Evolutionary conservation across 2,797 vertebrate genomes (phyloP).

Genomic region (Loris lydekkerianus): DNA sequence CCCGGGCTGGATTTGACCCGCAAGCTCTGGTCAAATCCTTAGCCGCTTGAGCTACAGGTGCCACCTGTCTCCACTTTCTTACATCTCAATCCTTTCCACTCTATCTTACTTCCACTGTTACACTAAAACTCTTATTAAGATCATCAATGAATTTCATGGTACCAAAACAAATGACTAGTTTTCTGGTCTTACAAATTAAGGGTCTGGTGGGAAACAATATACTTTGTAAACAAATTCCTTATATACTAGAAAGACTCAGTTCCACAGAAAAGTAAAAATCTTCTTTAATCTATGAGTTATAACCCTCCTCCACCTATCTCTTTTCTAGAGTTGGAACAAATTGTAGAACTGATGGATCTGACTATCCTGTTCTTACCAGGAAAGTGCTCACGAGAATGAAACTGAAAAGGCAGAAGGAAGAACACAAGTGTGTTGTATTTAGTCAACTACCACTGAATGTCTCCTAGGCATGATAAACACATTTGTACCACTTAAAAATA

Average conservation of each 20-base stretch:
- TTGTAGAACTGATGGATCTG: neutral
- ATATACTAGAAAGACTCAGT: neutral
- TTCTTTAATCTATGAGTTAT: neutral
- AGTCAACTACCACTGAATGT: too few species aligned
- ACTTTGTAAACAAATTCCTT: neutral
- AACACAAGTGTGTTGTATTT: too few species aligned
- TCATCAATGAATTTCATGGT: neutral
- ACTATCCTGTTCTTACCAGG: neutral
- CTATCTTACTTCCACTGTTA: neutral
- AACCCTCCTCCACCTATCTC: neutral
- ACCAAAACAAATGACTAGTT: neutral
- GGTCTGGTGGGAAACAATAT: slow-evolving; percentile 20
- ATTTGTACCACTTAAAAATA: too few species aligned
- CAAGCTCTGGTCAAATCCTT: too few species aligned
- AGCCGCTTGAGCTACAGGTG: too few species aligned
- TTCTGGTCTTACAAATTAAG: slow-evolving; percentile 16
- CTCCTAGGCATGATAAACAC: too few species aligned
- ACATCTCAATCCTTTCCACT: neutral
- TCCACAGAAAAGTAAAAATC: neutral
- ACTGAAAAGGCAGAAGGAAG: too few species aligned
- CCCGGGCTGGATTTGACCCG: too few species aligned
- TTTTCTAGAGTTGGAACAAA: slow-evolving; percentile 6
- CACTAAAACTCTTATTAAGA: neutral
- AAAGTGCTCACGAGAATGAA: neutral
- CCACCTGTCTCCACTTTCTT: neutral